phyloP scores from a whole-genome alignment of 2,113 vertebrate genomes.

The Pelecanoides urinatrix region DNA sequence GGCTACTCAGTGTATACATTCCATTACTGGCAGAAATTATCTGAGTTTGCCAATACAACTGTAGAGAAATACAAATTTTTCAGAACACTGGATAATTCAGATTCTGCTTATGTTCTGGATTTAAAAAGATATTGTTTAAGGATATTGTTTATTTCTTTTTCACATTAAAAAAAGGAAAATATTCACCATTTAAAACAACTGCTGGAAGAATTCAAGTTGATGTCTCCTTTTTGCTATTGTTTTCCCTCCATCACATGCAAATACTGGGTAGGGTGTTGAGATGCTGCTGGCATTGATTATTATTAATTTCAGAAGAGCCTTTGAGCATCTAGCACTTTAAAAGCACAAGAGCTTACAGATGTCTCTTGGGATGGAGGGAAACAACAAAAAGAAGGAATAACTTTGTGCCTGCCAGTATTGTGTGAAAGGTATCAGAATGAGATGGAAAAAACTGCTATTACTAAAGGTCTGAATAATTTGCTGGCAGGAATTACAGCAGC shows the following conservation, averaged over 20 bases:
- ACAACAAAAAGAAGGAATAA: slow-evolving; percentile 37
- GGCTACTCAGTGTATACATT: not conserved
- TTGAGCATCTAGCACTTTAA: slow-evolving; percentile 51
- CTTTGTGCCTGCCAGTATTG: slow-evolving; percentile 49
- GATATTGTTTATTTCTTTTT: slow-evolving; percentile 63
- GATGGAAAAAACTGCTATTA: not conserved
- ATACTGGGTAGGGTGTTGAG: slow-evolving; percentile 55
- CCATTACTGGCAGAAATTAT: slow-evolving; percentile 37
- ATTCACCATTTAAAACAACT: slow-evolving; percentile 61
- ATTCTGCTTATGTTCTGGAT: slow-evolving; percentile 60
- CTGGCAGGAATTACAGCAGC: not conserved
- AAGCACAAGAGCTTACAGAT: slow-evolving; percentile 47
- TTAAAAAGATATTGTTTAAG: slow-evolving; percentile 58
- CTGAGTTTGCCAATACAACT: not conserved
- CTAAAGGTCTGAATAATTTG: slow-evolving; percentile 37
- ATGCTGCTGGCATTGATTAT: slow-evolving; percentile 62
- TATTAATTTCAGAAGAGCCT: slow-evolving; percentile 62
- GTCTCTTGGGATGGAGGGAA: slow-evolving; percentile 22
- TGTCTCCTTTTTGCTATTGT: slow-evolving; percentile 66
- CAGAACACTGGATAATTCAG: slow-evolving; percentile 40
- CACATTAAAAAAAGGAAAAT: slow-evolving; percentile 61
- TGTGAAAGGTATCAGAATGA: slow-evolving; percentile 54
- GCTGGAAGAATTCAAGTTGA: slow-evolving; percentile 53
- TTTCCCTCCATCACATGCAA: slow-evolving; percentile 49
- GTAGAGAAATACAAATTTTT: slow-evolving; percentile 26